Conservation (phyloP, 1,140 invertebrate genomes). For the Euura lappo region DNA sequence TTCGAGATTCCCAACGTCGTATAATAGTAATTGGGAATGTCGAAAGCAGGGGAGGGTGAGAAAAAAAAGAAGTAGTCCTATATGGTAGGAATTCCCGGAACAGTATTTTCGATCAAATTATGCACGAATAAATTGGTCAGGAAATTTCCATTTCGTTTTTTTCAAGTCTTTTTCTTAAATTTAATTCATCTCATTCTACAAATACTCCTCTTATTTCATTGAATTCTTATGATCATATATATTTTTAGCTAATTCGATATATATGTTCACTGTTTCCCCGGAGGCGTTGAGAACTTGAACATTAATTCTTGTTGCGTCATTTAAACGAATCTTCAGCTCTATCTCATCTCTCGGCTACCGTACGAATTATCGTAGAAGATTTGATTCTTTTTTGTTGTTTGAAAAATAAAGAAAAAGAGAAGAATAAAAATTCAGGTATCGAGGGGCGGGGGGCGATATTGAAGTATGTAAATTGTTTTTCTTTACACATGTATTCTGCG, state of each 20-base stretch:
- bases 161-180: too few relatives aligned
- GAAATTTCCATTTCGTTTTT: not conserved
- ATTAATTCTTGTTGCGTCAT: not conserved
- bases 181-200: too few relatives aligned
- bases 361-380: too few relatives aligned
- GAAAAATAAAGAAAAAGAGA: not conserved
- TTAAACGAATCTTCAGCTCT: not conserved
- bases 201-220: not conserved
- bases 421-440: not conserved
- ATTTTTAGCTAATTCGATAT: not conserved
- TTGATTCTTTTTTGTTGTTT: too few relatives aligned
- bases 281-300: not conserved
- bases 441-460: not conserved
- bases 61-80: too few relatives aligned
- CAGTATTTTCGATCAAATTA: constrained; percentile 4
- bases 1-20: not conserved
- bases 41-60: not conserved
- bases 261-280: not conserved
- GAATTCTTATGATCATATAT: not conserved
- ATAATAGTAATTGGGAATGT: not conserved
- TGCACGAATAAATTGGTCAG: not conserved
- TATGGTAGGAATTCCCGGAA: not conserved
- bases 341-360: too few relatives aligned
- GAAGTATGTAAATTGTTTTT: not conserved
- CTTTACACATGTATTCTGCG: not conserved